These are phyloP conservation scores for Julus scandinavius DNA, from an alignment of 2,888 invertebrate species.

Conservation along the genomic window DNA sequence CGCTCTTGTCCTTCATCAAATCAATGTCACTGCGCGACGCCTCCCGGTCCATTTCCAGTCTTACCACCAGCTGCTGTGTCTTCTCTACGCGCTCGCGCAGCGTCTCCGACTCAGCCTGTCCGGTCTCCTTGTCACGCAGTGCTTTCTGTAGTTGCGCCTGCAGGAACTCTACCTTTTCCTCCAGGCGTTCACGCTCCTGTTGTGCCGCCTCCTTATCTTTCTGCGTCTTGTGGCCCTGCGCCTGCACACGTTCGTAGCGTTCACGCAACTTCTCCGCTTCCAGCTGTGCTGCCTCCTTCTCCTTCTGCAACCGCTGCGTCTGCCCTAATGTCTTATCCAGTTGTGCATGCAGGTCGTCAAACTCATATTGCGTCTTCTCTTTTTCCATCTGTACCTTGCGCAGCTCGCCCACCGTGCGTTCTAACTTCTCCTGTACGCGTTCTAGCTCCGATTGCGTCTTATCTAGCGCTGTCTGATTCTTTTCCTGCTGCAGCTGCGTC, in stretches of 20 bases:
- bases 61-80: conserved; percentile 66
- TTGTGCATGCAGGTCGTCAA: conserved; percentile 89
- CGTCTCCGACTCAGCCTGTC: conserved; percentile 85
- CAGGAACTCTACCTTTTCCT: conserved; percentile 84
- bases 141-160: conserved; percentile 83
- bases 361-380: conserved; percentile 90
- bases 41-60: conserved; percentile 82
- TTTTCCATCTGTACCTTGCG: conserved; percentile 79
- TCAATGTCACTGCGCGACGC: conserved; percentile 86
- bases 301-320: conserved; percentile 87
- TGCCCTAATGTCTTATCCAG: conserved; percentile 90
- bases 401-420: conserved; percentile 61
- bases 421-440: conserved; percentile 82
- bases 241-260: conserved; percentile 89
- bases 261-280: conserved; percentile 88
- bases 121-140: conserved; percentile 85
- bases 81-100: conserved; percentile 90
- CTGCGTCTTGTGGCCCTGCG: conserved; percentile 80
- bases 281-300: conserved; percentile 83
- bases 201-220: conserved; percentile 87
- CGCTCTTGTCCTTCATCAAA: conserved; percentile 88
- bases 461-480: conserved; percentile 86
- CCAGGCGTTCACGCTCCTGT: conserved; percentile 82
- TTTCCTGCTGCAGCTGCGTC: conserved; percentile 90
- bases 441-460: conserved; percentile 91